These are phyloP conservation scores for Apus apus DNA, from an alignment of 2,113 vertebrate species.

Conservation along the genomic window DNA sequence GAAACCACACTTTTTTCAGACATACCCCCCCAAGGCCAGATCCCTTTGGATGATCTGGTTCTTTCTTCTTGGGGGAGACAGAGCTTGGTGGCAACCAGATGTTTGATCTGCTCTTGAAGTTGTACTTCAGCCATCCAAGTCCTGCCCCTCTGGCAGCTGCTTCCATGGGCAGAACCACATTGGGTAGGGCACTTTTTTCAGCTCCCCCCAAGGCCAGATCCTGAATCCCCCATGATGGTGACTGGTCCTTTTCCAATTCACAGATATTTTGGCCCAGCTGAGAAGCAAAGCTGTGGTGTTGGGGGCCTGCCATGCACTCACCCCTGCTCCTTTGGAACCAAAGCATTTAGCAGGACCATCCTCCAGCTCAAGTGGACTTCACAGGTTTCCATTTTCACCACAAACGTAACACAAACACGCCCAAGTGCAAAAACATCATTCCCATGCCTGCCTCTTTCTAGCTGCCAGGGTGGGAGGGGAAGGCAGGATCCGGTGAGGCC, in stretches of 20 bases:
- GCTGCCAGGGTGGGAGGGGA: neutral
- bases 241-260: neutral
- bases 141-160: neutral
- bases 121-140: too few species aligned
- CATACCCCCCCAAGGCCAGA: neutral
- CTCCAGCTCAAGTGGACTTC: neutral
- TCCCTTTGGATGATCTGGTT: too few species aligned
- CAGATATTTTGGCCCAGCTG: neutral
- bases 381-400: neutral
- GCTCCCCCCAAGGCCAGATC: neutral
- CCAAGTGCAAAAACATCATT: neutral
- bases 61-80: too few species aligned
- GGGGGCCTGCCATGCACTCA: neutral
- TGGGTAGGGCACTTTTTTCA: neutral
- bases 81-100: too few species aligned
- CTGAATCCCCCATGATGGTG: neutral
- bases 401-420: constrained; percentile 13
- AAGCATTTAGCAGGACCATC: neutral
- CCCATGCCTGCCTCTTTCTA: neutral
- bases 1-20: neutral
- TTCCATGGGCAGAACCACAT: accelerated
- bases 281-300: neutral
- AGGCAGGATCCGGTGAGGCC: neutral
- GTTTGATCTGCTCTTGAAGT: too few species aligned
- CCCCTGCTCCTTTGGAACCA: neutral